These are phyloP conservation scores for Ametastegia equiseti DNA, from an alignment of 2,888 invertebrate genomes.

Conservation along the genomic window DNA sequence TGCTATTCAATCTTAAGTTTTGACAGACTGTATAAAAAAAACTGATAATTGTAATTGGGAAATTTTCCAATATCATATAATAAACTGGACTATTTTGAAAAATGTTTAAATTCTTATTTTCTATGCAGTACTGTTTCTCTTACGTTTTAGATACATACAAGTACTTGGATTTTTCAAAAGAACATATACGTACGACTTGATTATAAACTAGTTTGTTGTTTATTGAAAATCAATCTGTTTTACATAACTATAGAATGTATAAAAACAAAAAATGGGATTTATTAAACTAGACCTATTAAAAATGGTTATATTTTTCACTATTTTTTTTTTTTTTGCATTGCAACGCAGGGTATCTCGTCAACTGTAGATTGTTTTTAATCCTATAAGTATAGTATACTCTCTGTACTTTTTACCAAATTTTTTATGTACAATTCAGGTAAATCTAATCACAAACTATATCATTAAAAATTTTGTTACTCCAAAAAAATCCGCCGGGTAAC, in stretches of 20 bases:
- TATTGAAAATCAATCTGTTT: constrained; percentile 58
- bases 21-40: not conserved
- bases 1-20: not conserved
- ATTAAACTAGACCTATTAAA: constrained; percentile 31
- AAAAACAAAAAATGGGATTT: constrained; percentile 54
- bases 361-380: constrained; percentile 20
- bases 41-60: not conserved
- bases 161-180: not conserved
- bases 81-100: constrained; percentile 25
- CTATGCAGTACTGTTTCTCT: not conserved
- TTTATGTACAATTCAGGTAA: constrained; percentile 38
- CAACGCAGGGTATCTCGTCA: constrained; percentile 20
- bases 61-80: not conserved
- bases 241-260: constrained; percentile 58
- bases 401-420: not conserved
- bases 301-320: not conserved
- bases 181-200: not conserved
- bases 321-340: constrained; percentile 5
- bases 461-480: constrained; percentile 2
- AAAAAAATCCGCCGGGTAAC: not conserved
- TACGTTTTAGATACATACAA: too few relatives aligned
- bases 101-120: not conserved
- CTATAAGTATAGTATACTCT: not conserved
- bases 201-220: constrained; percentile 53
- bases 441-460: constrained; percentile 27